Conservation (phyloP, 2,888 invertebrate species). For the Andrena hattorfiana region DNA sequence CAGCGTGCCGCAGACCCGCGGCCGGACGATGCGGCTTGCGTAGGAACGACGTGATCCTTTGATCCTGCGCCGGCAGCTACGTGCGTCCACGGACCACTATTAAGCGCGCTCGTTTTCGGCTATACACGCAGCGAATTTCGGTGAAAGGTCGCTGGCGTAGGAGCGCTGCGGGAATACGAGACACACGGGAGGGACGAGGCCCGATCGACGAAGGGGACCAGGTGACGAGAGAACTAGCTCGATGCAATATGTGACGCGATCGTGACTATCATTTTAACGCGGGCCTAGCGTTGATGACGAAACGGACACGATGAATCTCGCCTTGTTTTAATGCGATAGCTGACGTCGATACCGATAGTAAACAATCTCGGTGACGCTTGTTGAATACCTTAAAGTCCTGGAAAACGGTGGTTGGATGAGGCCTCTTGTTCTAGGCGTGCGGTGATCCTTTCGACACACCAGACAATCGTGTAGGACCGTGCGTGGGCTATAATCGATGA, state of each 20-base stretch:
- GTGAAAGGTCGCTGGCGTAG: constrained; percentile 59
- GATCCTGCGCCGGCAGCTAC: constrained; percentile 80
- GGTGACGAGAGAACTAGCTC: constrained; percentile 72
- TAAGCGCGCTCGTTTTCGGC: constrained; percentile 70
- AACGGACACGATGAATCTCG: constrained; percentile 33
- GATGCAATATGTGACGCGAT: constrained; percentile 63
- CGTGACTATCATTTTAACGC: constrained; percentile 66
- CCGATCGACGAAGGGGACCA: constrained; percentile 50
- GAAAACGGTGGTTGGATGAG: background rate
- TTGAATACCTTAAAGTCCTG: constrained; percentile 24
- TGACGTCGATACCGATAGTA: constrained; percentile 50
- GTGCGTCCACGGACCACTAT: constrained; percentile 66
- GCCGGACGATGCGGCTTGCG: constrained; percentile 81
- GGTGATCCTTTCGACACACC: background rate
- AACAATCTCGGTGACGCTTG: constrained; percentile 23
- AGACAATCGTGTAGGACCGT: constrained; percentile 5
- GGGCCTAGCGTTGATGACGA: constrained; percentile 26
- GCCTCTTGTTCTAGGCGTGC: background rate
- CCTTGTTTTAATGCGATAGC: constrained; percentile 43
- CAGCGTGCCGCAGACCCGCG: constrained; percentile 52
- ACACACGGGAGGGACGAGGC: constrained; percentile 8
- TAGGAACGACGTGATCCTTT: constrained; percentile 84
- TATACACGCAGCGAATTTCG: constrained; percentile 67
- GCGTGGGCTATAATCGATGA: constrained; percentile 22
- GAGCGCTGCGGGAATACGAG: constrained; percentile 61